These are phyloP conservation scores for Macaca fascicularis DNA, from an alignment of 2,113 vertebrate species.

Conservation along the genomic window T2T-MFA8v1.1 NC_088388.1:131280001-131280500, in stretches of 20 bases:
- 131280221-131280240: background rate
- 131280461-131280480: background rate
- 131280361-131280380: background rate
- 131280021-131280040: conserved; percentile 12
- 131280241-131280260: background rate
- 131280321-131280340: rapidly evolving
- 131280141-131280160: conserved; percentile 52
- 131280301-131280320: too few relatives aligned
- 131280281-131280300: background rate
- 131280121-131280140: background rate
- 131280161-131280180: conserved; percentile 28
- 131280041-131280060: conserved; percentile 65
- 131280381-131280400: background rate
- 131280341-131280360: too few relatives aligned
- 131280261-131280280: background rate
- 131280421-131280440: background rate
- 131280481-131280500: background rate
- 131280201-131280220: background rate
- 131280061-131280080: conserved; percentile 76
- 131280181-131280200: conserved; percentile 27
- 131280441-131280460: background rate
- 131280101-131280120: conserved; percentile 63
- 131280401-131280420: background rate
- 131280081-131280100: conserved; percentile 21
- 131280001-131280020: conserved; percentile 77